These are phyloP conservation scores for Pogona vitticeps DNA, from an alignment of 2,113 vertebrate genomes.

Conservation along the genomic window DNA sequence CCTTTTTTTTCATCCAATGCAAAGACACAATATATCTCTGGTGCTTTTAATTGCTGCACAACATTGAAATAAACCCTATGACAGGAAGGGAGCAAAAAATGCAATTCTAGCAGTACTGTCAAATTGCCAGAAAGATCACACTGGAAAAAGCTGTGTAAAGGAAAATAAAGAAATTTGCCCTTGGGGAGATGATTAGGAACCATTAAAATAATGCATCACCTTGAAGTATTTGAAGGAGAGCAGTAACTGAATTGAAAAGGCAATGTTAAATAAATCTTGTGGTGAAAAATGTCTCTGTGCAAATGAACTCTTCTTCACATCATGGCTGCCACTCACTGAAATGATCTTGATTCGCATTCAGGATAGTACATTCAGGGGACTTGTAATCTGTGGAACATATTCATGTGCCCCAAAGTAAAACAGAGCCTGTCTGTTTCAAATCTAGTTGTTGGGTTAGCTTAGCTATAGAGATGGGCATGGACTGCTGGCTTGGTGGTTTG, in stretches of 20 bases:
- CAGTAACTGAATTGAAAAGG: not conserved
- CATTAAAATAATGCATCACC: accelerated
- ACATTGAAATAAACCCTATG: slow-evolving; percentile 18
- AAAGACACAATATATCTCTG: slow-evolving; percentile 15
- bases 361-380: not conserved
- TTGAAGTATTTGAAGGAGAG: not conserved
- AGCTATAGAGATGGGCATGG: too few relatives aligned
- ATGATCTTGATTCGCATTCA: not conserved
- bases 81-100: slow-evolving; percentile 25
- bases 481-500: too few relatives aligned
- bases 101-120: slow-evolving; percentile 25
- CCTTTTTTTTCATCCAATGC: slow-evolving; percentile 27
- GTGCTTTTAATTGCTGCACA: slow-evolving; percentile 50
- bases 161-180: not conserved
- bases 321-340: not conserved
- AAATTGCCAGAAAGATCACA: not conserved
- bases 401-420: too few relatives aligned
- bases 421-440: too few relatives aligned
- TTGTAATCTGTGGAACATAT: too few relatives aligned
- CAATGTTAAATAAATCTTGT: not conserved
- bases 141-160: not conserved
- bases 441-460: too few relatives aligned
- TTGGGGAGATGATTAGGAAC: not conserved
- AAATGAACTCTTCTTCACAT: not conserved
- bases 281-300: not conserved